Evolutionary conservation across 2,888 invertebrate species (phyloP), one percentile per base, ranked within the genome.

Genomic region (Acleris sparsana): DNA sequence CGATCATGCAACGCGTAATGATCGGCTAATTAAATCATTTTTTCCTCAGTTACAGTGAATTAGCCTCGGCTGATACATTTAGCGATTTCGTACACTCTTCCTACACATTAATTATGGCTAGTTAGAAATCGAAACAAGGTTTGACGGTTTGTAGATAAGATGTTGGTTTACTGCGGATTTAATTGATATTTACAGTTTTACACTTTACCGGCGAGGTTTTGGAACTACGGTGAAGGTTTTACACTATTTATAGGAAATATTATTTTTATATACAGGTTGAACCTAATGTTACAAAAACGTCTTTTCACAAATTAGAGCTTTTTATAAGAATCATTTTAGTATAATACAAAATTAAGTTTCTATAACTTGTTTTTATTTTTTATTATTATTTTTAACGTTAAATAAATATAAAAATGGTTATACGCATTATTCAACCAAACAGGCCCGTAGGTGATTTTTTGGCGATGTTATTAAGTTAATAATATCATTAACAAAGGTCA

Each of bases 1-100:
- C 48, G 51, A 75, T 73, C 86, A 85, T 80, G 82, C 82, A 71
- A 82, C 68, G 73, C 76, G 82, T 89, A 89, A 89, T 89, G 87
- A 86, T 79, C 77, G 73, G 77, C 75, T 82, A 84, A 86, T 88
- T 85, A 85, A 77, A 74, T 59, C 69, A 73, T 83, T 87, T 83
- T 87, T 84, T 75, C 69, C 72, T 62, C 73, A 75, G 78, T 83
- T 84, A 77, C 83, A 75, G 78, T 79, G 82, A 83, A 89, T 88
- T 89, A 88, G 76, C 77, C 75, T 78, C 81, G 79, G 73, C 70
- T 75, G 78, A 80, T 82, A 78, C 71, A 70, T 71, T 71, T 71
- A 70, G 70, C 78, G 78, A 80, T 82, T 82, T 76, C 78, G 76
- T 78, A 79, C 74, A 59, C 72, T 76, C 73, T 62, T 62, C 62